A percentile compares a stretch with the other conserved stretches of the same genome.
phyloP scores from a whole-genome alignment of 2,113 vertebrate genomes.

The Vombatus ursinus region DNA sequence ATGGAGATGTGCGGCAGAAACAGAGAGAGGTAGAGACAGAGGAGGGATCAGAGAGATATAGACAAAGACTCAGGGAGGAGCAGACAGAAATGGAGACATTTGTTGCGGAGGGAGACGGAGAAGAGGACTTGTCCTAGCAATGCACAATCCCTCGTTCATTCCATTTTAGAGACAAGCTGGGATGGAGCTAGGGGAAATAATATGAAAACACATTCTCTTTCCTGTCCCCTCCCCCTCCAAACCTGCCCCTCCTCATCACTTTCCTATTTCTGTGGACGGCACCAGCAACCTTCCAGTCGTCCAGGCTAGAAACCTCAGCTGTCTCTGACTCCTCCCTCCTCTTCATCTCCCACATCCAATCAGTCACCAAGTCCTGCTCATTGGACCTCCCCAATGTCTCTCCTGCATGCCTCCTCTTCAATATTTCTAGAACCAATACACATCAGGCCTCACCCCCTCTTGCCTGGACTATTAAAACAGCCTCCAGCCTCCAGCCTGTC shows the following conservation, averaged over 20 bases:
- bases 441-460: neutral
- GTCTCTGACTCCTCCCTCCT: neutral
- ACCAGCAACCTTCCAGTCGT: neutral
- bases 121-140: neutral
- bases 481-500: neutral
- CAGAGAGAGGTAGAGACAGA: neutral
- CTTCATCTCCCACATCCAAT: neutral
- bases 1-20: constrained; percentile 7
- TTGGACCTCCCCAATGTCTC: neutral
- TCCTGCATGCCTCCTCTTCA: neutral
- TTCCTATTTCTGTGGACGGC: neutral
- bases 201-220: neutral
- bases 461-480: neutral
- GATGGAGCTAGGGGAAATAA: neutral
- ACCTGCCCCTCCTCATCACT: neutral
- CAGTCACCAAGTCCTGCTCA: neutral
- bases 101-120: neutral
- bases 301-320: neutral
- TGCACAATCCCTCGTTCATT: neutral
- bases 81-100: neutral
- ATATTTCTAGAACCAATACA: neutral
- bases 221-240: neutral
- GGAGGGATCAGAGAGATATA: neutral
- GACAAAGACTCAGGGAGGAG: neutral
- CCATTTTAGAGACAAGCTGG: neutral